These are phyloP conservation scores for Thumatha senex DNA, from an alignment of 2,888 invertebrate genomes.

Conservation along the genomic window DNA sequence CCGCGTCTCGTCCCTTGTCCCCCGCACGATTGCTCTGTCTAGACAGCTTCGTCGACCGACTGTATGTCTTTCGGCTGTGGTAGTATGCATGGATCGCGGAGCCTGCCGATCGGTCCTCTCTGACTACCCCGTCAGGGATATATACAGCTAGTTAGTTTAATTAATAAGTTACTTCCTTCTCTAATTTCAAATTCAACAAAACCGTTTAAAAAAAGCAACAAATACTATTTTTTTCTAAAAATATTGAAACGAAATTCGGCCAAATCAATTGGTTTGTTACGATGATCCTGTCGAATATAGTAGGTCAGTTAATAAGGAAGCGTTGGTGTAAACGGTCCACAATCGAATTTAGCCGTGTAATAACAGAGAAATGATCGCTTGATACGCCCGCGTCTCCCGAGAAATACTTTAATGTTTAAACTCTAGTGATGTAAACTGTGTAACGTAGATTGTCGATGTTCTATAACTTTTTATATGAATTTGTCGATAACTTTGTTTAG, in stretches of 20 bases:
- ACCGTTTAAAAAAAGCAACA: not conserved
- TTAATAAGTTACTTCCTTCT: too few relatives aligned
- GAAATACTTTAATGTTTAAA: slow-evolving; percentile 67
- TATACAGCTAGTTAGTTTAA: too few relatives aligned
- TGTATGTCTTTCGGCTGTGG: too few relatives aligned
- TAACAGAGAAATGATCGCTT: slow-evolving; percentile 59
- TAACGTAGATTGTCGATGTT: slow-evolving; percentile 14
- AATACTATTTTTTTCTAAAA: too few relatives aligned
- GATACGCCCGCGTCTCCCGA: slow-evolving; percentile 55
- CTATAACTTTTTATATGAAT: not conserved
- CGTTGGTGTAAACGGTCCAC: slow-evolving; percentile 46
- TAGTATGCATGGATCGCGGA: too few relatives aligned
- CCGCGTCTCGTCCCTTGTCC: too few relatives aligned
- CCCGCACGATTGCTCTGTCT: too few relatives aligned
- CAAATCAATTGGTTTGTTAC: slow-evolving; percentile 17
- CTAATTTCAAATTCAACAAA: too few relatives aligned
- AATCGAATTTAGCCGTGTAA: slow-evolving; percentile 60
- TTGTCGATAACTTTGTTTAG: not conserved
- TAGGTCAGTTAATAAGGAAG: slow-evolving; percentile 53
- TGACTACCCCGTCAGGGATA: too few relatives aligned
- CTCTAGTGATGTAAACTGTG: slow-evolving; percentile 41
- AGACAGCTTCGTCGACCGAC: too few relatives aligned
- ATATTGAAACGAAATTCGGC: slow-evolving; percentile 5
- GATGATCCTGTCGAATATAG: slow-evolving; percentile 28
- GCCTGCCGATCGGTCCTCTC: too few relatives aligned